A percentile compares a stretch with the other conserved stretches of the same genome.
These are phyloP conservation scores for Coryphaenoides rupestris DNA, from an alignment of 2,113 vertebrate genomes.

Conservation along the genomic window DNA sequence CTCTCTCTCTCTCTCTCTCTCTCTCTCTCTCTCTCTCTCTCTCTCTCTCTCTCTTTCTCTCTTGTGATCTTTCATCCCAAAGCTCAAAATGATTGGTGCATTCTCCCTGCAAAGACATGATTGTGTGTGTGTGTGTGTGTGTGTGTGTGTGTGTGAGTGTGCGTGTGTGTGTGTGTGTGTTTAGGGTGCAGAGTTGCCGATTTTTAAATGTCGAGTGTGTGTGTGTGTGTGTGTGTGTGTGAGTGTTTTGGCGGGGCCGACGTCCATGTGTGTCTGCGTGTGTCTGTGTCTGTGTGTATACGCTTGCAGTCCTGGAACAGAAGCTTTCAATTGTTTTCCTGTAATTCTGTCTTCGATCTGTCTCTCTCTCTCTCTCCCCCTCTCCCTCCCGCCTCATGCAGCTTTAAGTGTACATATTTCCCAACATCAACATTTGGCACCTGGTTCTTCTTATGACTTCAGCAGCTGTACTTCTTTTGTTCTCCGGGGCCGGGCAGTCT, in stretches of 20 bases:
- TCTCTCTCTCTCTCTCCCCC: background rate
- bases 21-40: constrained; percentile 29
- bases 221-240: constrained; percentile 17
- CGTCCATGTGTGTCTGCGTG: background rate
- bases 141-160: constrained; percentile 12
- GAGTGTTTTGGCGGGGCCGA: no score
- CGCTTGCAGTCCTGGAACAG: constrained; percentile 37
- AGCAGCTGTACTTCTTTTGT: constrained; percentile 74
- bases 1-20: constrained; percentile 28
- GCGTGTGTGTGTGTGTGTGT: constrained; percentile 18
- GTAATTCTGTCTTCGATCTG: constrained; percentile 14
- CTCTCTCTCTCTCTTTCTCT: constrained; percentile 22
- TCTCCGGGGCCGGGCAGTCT: constrained; percentile 56
- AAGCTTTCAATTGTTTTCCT: constrained; percentile 39
- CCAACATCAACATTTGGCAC: constrained; percentile 73
- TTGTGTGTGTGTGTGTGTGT: constrained; percentile 34
- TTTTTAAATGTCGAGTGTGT: background rate
- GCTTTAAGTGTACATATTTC: constrained; percentile 63
- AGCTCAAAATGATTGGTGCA: no score
- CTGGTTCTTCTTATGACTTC: constrained; percentile 73
- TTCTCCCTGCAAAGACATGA: constrained; percentile 8
- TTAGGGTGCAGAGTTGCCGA: background rate
- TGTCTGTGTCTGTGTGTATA: constrained; percentile 22
- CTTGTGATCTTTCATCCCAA: background rate
- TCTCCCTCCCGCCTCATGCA: constrained; percentile 44